phyloP scores from a whole-genome alignment of 1,140 invertebrate species.

The Drosophila lowei region DNA sequence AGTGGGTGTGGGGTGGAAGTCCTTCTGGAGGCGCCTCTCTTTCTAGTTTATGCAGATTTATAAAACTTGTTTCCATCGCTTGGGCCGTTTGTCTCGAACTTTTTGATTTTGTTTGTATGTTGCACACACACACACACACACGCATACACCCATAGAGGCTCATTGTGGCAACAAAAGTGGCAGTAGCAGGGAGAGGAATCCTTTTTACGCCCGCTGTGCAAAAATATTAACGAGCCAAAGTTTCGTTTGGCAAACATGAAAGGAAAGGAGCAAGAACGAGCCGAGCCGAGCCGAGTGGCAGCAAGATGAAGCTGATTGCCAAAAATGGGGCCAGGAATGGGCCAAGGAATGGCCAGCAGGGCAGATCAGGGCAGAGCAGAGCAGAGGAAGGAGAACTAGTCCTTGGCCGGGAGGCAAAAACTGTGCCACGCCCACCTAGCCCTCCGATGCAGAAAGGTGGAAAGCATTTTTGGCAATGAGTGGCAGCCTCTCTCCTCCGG shows the following conservation, averaged over 20 bases:
- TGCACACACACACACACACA: no score
- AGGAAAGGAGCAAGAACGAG: slow-evolving; percentile 20
- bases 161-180: slow-evolving; percentile 4
- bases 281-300: neutral
- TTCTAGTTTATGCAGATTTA: slow-evolving; percentile 37
- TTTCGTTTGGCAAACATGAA: slow-evolving; percentile 61
- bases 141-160: no score
- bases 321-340: slow-evolving; percentile 21
- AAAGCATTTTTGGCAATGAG: slow-evolving; percentile 50
- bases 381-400: neutral
- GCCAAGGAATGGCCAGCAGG: no score
- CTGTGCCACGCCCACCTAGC: slow-evolving; percentile 35
- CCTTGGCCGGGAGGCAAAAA: slow-evolving; percentile 38
- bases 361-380: neutral
- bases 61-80: slow-evolving; percentile 45
- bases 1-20: neutral
- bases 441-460: slow-evolving; percentile 18
- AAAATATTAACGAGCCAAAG: slow-evolving; percentile 71
- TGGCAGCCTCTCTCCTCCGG: slow-evolving; percentile 13
- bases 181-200: neutral
- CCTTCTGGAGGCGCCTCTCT: neutral
- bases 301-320: slow-evolving; percentile 59
- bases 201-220: slow-evolving; percentile 52
- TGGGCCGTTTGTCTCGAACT: slow-evolving; percentile 32
- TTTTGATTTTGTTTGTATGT: slow-evolving; percentile 31